Percentiles rank a stretch among this genome's conserved stretches.
Conservation (phyloP, 2,888 invertebrate species). For the Synanthedon formicaeformis region DNA sequence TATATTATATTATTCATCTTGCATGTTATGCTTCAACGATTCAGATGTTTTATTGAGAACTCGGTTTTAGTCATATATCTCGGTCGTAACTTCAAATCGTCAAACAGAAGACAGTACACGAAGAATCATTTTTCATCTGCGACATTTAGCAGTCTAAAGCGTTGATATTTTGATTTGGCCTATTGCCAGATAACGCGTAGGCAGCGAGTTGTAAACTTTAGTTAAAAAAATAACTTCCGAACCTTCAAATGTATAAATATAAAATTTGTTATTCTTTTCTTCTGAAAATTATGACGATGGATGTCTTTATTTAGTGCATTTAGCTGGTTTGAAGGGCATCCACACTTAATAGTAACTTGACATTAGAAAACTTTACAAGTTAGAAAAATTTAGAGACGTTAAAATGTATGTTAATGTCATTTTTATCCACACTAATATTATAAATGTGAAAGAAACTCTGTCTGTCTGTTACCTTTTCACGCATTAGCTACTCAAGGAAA, state of each 20-base stretch:
- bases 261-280: not conserved
- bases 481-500: no score
- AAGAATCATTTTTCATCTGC: conserved; percentile 12
- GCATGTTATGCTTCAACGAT: not conserved
- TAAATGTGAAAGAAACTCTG: no score
- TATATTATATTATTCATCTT: no score
- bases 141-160: conserved; percentile 17
- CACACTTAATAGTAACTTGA: no score
- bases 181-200: conserved; percentile 2
- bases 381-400: no score
- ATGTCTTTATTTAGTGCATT: not conserved
- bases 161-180: conserved; percentile 20
- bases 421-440: no score
- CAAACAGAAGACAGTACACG: not conserved
- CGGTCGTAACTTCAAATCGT: not conserved
- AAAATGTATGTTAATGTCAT: no score
- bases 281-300: not conserved
- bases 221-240: conserved; percentile 3
- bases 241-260: conserved; percentile 2
- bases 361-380: no score
- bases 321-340: no score
- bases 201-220: conserved; percentile 22
- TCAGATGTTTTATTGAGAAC: not conserved
- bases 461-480: no score
- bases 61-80: no score